Evolutionary conservation across 2,797 vertebrate species (phyloP), one percentile per base, ranked within the genome.

Genomic region (Enteromius fasciolatus): DNA sequence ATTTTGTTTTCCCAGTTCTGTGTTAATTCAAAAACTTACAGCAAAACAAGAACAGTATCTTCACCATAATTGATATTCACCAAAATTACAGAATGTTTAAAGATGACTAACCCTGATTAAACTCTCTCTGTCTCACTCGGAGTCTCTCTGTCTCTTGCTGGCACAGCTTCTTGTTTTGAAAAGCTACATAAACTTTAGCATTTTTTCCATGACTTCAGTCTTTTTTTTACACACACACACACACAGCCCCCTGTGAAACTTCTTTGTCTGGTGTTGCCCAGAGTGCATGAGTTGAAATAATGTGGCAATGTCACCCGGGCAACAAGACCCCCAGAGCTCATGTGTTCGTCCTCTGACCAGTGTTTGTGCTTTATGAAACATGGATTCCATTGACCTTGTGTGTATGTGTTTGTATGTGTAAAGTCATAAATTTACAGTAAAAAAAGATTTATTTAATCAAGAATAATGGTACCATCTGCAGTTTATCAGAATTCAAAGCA

Each of bases 141-240:
- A 25, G 23, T 70, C n/a, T 85, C 82, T 83, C 87, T 89, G 69
- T 78, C 61, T 80, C 8, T 36, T 48, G 44, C 76, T 80, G 76
- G 78, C 66, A 83, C 66, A 50, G 63, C 69, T 89, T 89, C 90
- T 91, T 95, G 94, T 94, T 95, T 94, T 92, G 91, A 94, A 90
- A 90, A 91, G 90, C 89, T 89, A 89, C 91, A 90, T 94, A 95
- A 94, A 94, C 93, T 92, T 85, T 87, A 88, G 88, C 89, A 93
- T 94, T 93, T 93, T 95, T 95, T 95, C 94, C 95, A 95, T 95
- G 92, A 95, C 93, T 94, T 94, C 93, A 94, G 91, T 84, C 85
- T 78, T 83, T 86, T 86, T 83, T 84, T 52, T 28, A 63, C 81
- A 48, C 77, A 63, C 76, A 81, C 75, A 44, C 67, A 78, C 76